Conservation (phyloP, 1,140 invertebrate genomes). For the Cydia pomonella region DNA sequence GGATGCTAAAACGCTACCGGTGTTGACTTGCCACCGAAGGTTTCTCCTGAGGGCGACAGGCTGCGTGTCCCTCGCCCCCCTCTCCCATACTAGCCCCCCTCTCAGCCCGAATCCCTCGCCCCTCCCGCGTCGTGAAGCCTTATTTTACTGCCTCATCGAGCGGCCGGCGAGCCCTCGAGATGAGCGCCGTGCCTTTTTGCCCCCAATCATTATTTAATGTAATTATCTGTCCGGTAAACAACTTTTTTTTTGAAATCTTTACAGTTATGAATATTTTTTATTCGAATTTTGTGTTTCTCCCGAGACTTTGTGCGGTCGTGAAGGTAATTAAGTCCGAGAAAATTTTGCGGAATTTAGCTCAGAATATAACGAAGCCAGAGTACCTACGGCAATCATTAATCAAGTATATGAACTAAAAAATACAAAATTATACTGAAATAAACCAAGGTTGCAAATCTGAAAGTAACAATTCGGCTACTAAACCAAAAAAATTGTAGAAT, state of each 20-base stretch:
- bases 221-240: constrained; percentile 71
- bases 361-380: neutral
- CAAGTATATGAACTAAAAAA: neutral
- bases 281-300: constrained; percentile 35
- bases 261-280: constrained; percentile 65
- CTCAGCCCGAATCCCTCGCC: constrained; percentile 39
- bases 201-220: constrained; percentile 74
- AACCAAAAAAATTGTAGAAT: neutral
- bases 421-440: neutral
- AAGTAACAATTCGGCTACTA: neutral
- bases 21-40: constrained; percentile 38
- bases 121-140: constrained; percentile 44
- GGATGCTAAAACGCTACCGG: constrained; percentile 43
- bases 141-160: constrained; percentile 73
- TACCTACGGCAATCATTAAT: neutral
- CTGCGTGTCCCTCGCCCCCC: constrained; percentile 37
- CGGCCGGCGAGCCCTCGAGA: constrained; percentile 65
- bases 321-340: constrained; percentile 11
- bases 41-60: constrained; percentile 42
- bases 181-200: constrained; percentile 64
- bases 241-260: constrained; percentile 65
- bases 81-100: constrained; percentile 34
- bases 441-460: neutral
- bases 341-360: neutral
- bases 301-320: neutral